Evolutionary conservation across 2,888 invertebrate species (phyloP).

Genomic region (Didymodactylos carnosus): DNA sequence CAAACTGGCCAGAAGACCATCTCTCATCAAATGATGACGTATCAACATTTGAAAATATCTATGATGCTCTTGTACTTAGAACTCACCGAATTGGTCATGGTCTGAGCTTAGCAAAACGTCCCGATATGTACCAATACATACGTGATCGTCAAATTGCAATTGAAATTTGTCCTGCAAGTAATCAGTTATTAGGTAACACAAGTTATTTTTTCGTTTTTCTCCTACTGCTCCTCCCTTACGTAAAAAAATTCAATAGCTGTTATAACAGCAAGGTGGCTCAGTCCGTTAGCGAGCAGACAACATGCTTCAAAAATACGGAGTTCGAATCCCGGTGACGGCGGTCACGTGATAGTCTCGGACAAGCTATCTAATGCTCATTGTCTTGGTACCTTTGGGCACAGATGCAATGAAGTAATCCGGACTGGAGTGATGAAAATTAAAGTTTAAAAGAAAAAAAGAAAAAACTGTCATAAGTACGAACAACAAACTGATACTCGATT

Average conservation of each 20-base stretch:
- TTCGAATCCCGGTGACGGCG: no score
- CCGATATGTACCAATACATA: conserved; percentile 11
- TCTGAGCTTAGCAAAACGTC: conserved; percentile 18
- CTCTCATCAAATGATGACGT: conserved; percentile 9
- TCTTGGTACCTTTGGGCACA: no score
- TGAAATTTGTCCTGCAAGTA: conserved; percentile 18
- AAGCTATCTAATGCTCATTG: no score
- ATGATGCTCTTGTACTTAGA: conserved; percentile 18
- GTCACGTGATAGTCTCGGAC: no score
- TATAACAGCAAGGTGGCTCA: no score
- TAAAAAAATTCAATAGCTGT: not conserved
- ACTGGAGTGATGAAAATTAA: no score
- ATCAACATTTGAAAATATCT: conserved; percentile 18
- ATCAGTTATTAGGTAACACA: conserved; percentile 17
- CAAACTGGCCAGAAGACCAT: conserved; percentile 7
- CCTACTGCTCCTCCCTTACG: not conserved
- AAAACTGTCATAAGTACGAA: no score
- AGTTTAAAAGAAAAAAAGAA: no score
- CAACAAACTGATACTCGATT: no score
- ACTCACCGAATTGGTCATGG: conserved; percentile 19
- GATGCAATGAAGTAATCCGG: no score
- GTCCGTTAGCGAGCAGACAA: no score
- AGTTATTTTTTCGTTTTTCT: not conserved
- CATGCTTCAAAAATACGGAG: no score
- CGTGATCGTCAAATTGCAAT: conserved; percentile 16